phyloP scores from a whole-genome alignment of 2,113 vertebrate genomes.

The Solea solea region DNA sequence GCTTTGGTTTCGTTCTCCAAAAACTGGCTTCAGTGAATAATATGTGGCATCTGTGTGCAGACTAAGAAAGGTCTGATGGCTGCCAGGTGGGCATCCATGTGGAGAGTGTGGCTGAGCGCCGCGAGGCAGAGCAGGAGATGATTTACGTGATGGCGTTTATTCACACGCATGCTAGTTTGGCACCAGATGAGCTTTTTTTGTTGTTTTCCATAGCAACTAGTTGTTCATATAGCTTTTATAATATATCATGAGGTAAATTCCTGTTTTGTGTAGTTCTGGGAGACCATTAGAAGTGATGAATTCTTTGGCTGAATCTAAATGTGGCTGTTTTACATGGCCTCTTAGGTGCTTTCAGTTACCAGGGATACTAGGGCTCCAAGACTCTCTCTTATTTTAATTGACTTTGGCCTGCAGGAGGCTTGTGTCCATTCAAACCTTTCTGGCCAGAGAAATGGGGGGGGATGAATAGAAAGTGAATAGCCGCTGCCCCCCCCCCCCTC shows the following conservation, averaged over 20 bases:
- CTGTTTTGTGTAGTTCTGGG: conserved; percentile 29
- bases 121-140: conserved; percentile 29
- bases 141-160: conserved; percentile 50
- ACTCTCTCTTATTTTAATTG: conserved; percentile 75
- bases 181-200: conserved; percentile 13
- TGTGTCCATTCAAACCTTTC: conserved; percentile 72
- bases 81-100: conserved; percentile 37
- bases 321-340: conserved; percentile 59
- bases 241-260: conserved; percentile 25
- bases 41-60: conserved; percentile 60
- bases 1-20: conserved; percentile 58
- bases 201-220: conserved; percentile 29
- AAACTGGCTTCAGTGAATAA: conserved; percentile 61
- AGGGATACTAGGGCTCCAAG: conserved; percentile 60
- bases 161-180: conserved; percentile 23
- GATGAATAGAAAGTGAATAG: conserved; percentile 58
- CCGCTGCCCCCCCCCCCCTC: conserved; percentile 26
- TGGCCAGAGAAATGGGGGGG: conserved; percentile 37
- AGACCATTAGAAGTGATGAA: conserved; percentile 30
- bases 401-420: conserved; percentile 77
- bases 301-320: conserved; percentile 51
- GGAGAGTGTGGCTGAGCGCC: conserved; percentile 18
- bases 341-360: conserved; percentile 66
- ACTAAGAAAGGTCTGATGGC: conserved; percentile 52
- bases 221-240: conserved; percentile 32